Percentiles rank a stretch among this genome's conserved stretches.
Conservation (phyloP, 2,797 vertebrate species). For the Hirundo rustica region DNA sequence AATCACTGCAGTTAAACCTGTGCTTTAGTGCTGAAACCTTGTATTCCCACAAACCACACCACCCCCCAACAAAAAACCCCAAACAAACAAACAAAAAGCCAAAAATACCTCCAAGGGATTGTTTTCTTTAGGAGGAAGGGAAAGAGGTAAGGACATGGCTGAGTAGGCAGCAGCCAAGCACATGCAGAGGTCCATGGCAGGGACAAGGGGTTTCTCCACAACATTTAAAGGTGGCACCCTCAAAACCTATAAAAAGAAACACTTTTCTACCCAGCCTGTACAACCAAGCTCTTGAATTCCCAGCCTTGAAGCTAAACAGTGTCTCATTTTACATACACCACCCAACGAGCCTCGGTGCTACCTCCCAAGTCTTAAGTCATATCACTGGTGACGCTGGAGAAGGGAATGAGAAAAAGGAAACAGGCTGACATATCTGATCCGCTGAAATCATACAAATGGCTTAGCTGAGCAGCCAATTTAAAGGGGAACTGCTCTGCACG, state of each 20-base stretch:
- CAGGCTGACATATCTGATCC: conserved; percentile 17
- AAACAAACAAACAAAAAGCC: background rate
- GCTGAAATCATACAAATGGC: conserved; percentile 23
- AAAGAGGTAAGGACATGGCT: background rate
- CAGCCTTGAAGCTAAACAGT: conserved; percentile 19
- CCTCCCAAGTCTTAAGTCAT: conserved; percentile 55
- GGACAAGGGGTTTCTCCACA: background rate
- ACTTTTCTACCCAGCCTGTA: background rate
- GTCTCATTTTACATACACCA: conserved; percentile 42
- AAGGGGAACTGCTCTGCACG: background rate
- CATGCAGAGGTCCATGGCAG: background rate
- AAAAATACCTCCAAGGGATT: background rate
- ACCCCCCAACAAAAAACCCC: background rate
- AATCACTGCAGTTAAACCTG: background rate
- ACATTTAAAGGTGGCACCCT: background rate
- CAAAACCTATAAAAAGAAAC: background rate
- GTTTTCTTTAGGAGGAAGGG: background rate
- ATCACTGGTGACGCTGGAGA: conserved; percentile 33
- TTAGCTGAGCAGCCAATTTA: background rate
- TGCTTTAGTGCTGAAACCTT: background rate
- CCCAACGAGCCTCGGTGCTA: conserved; percentile 26
- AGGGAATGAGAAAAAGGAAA: conserved; percentile 60
- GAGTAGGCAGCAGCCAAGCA: background rate
- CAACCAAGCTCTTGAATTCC: background rate
- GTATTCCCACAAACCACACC: background rate